Evolutionary conservation across 2,888 invertebrate species (phyloP).

Genomic region (Drosophila mulleri): DNA sequence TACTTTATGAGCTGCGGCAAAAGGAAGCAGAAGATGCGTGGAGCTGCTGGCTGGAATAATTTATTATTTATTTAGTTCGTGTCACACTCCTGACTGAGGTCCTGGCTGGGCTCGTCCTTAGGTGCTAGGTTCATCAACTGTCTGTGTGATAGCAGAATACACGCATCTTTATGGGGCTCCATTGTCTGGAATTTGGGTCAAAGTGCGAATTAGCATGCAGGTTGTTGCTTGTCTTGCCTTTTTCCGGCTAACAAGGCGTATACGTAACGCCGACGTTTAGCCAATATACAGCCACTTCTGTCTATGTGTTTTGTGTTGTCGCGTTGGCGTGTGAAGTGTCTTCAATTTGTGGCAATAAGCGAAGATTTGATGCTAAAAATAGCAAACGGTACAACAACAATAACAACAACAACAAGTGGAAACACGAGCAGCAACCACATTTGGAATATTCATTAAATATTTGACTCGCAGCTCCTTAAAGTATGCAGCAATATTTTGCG

Average conservation of each 20-base stretch:
- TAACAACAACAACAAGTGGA: neutral
- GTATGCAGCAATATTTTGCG: slow-evolving; percentile 29
- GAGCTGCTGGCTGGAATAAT: slow-evolving; percentile 30
- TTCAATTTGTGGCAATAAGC: slow-evolving; percentile 51
- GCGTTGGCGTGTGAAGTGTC: slow-evolving; percentile 47
- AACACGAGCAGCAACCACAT: slow-evolving; percentile 7
- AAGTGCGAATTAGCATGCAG: slow-evolving; percentile 70
- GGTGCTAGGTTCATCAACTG: slow-evolving; percentile 3
- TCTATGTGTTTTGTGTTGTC: slow-evolving; percentile 11
- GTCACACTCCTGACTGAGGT: slow-evolving; percentile 37
- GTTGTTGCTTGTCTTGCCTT: slow-evolving; percentile 12
- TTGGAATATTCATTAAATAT: slow-evolving; percentile 64
- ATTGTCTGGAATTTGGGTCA: slow-evolving; percentile 67
- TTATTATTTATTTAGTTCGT: slow-evolving; percentile 53
- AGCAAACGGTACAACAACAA: slow-evolving; percentile 30
- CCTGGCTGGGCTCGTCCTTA: slow-evolving; percentile 27
- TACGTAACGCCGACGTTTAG: slow-evolving; percentile 28
- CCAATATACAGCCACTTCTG: neutral
- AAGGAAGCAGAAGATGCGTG: neutral
- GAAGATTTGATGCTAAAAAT: slow-evolving; percentile 68
- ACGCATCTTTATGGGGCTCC: slow-evolving; percentile 1
- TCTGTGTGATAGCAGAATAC: neutral
- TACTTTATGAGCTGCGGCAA: slow-evolving; percentile 58
- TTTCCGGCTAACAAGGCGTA: slow-evolving; percentile 27
- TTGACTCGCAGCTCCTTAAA: slow-evolving; percentile 12